Evolutionary conservation across 2,797 vertebrate species (phyloP).

Genomic region (Halcyon smyrnensis): DNA sequence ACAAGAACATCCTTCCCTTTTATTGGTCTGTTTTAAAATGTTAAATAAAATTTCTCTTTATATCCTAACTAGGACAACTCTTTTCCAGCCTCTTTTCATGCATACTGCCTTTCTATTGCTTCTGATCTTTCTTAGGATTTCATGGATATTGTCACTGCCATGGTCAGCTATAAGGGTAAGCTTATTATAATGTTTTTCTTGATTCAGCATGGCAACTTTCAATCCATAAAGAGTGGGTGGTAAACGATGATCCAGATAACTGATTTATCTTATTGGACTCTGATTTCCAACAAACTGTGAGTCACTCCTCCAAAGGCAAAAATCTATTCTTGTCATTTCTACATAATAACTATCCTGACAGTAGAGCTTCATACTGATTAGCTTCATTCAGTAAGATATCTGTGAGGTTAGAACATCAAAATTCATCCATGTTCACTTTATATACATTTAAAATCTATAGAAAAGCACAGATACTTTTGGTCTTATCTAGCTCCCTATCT

Average conservation of each 20-base stretch:
- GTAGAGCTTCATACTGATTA: not conserved
- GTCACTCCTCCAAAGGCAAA: not conserved
- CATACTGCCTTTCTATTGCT: not conserved
- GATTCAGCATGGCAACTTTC: not conserved
- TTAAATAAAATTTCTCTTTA: not conserved
- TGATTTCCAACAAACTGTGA: not conserved
- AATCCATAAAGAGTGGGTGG: not conserved
- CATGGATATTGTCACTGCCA: not conserved
- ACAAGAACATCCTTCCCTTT: not conserved
- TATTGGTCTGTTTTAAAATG: not conserved
- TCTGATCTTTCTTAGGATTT: not conserved
- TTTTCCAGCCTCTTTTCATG: not conserved
- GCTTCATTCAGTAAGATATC: not conserved
- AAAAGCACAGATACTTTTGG: not conserved
- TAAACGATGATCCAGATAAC: conserved; percentile 5
- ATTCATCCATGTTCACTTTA: not conserved
- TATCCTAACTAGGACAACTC: not conserved
- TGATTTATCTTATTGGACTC: conserved; percentile 40
- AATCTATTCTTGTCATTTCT: conserved; percentile 22
- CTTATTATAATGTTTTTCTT: not conserved
- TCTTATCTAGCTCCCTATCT: not conserved
- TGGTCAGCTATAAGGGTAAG: not conserved
- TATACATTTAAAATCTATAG: not conserved
- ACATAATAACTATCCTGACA: not conserved
- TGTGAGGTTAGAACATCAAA: not conserved